Evolutionary conservation across 2,797 vertebrate genomes (phyloP).

Genomic region (Botia almorhae): DNA sequence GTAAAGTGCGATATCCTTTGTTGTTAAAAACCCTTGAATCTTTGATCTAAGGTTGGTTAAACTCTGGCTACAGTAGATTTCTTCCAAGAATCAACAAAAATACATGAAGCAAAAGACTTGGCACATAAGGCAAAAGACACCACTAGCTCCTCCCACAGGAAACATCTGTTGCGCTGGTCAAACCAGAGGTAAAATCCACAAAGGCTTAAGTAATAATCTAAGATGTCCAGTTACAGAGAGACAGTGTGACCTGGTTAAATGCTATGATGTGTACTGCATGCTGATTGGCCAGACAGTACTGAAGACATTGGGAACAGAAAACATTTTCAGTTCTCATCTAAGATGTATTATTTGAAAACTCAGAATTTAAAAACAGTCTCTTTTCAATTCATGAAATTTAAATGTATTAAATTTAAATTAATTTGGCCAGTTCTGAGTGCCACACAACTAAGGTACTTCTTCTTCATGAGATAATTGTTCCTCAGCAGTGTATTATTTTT

Average conservation of each 20-base stretch:
- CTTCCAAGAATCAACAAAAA: background rate
- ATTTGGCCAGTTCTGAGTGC: no score
- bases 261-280: background rate
- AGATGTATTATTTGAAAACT: background rate
- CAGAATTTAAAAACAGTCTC: no score
- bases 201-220: background rate
- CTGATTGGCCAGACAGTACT: background rate
- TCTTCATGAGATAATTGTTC: no score
- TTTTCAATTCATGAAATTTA: no score
- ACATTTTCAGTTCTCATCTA: background rate
- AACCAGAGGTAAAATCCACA: background rate
- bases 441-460: no score
- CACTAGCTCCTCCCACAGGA: background rate
- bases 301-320: background rate
- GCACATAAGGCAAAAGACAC: background rate
- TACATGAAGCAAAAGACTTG: background rate
- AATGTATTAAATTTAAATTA: no score
- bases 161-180: background rate
- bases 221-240: background rate
- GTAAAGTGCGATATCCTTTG: background rate
- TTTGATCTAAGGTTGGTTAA: background rate
- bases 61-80: background rate
- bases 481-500: background rate
- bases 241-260: background rate
- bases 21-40: background rate